Conservation (phyloP, 2,113 vertebrate species). For the Okapia johnstoni region DNA sequence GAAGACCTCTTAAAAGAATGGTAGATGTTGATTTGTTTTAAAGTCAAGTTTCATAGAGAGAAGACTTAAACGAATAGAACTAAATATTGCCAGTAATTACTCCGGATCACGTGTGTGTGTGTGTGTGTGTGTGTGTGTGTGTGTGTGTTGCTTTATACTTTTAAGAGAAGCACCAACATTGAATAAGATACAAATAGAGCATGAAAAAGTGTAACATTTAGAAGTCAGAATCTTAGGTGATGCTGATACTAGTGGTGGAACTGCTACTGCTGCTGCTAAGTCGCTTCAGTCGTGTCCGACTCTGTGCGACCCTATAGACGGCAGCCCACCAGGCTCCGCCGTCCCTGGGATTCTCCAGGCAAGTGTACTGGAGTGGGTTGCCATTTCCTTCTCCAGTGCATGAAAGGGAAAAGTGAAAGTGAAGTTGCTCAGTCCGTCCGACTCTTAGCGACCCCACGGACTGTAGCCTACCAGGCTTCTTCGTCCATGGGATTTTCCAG, state of each 20-base stretch:
- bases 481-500: too few species aligned
- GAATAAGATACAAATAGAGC: background rate
- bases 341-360: too few species aligned
- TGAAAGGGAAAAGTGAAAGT: too few species aligned
- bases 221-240: background rate
- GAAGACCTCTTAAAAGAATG: background rate
- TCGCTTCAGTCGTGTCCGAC: too few species aligned
- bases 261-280: too few species aligned
- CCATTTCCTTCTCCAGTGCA: too few species aligned
- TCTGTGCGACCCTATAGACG: too few species aligned
- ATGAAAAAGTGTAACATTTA: background rate
- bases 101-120: background rate
- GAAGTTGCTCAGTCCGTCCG: too few species aligned
- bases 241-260: background rate
- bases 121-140: background rate
- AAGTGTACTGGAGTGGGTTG: too few species aligned
- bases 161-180: background rate
- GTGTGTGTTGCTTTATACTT: background rate
- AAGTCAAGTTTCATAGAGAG: background rate
- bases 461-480: too few species aligned
- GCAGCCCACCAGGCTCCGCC: too few species aligned
- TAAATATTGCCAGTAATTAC: background rate
- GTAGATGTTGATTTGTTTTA: background rate
- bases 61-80: background rate
- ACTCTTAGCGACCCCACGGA: too few species aligned